Conservation (phyloP, 2,113 vertebrate species). For the Octodon degus region DNA sequence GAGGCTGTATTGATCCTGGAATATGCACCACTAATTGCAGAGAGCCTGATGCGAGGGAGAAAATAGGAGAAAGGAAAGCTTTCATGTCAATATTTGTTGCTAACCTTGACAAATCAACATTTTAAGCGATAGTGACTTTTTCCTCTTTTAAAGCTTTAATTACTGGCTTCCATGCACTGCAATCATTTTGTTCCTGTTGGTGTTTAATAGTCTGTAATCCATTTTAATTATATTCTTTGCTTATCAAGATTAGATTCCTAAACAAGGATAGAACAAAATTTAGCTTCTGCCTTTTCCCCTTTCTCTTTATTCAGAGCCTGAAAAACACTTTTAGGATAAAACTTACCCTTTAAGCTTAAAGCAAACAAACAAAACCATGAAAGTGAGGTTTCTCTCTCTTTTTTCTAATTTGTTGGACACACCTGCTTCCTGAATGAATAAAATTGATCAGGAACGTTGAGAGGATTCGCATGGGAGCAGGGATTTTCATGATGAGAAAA, state of each 20-base stretch:
- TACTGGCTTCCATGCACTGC: constrained; percentile 72
- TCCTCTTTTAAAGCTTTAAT: constrained; percentile 81
- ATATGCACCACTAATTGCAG: constrained; percentile 56
- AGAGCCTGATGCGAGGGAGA: constrained; percentile 60
- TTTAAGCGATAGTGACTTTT: constrained; percentile 72
- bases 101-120: constrained; percentile 80
- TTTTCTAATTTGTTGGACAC: not conserved
- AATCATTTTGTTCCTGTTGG: constrained; percentile 83
- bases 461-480: not conserved
- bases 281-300: constrained; percentile 37
- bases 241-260: constrained; percentile 74
- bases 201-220: constrained; percentile 80
- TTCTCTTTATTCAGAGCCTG: constrained; percentile 12
- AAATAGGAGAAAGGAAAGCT: constrained; percentile 65
- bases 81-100: constrained; percentile 80
- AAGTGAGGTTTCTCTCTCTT: not conserved
- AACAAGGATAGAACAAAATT: constrained; percentile 71
- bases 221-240: constrained; percentile 81
- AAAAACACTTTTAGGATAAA: constrained; percentile 62
- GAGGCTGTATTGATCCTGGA: constrained; percentile 76
- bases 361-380: not conserved
- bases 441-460: constrained; percentile 13
- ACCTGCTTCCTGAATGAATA: not conserved
- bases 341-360: constrained; percentile 24
- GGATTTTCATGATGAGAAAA: not conserved